Evolutionary conservation across 2,888 invertebrate species (phyloP), one percentile per base, ranked within the genome.

Genomic region (Calameuta filiformis): DNA sequence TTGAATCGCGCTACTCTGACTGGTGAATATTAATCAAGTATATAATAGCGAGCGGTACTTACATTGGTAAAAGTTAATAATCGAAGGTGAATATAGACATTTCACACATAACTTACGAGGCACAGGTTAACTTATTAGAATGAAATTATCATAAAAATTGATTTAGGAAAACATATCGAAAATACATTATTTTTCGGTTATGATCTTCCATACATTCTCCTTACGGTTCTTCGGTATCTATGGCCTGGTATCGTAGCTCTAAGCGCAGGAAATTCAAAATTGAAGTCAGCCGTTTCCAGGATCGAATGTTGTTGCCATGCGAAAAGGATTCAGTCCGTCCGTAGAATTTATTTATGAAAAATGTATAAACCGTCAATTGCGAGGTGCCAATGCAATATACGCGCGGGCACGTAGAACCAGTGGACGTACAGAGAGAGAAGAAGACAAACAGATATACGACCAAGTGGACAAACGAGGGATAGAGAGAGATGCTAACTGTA

Each of bases 281-380:
- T 31, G 71, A 71, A 71, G 31, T 71, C 12, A 33, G n/a, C 9
- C 71, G 71, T 71, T 33, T 71, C 0, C 9, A 15, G 12, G 11
- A 33, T 33, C 31, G 71, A 56, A 71, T 71, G 33, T 11, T 31
- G 71, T 71, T 71, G 71, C 71, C 30, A 33, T 33, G 71, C 56
- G 56, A 56, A 56, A 56, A 71, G 31, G 71, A 6, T 6, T 33
- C 33, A 9, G 71, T 33, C 75, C 78, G 76, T 79, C 77, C 79
- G 15, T 81, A 81, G 84, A 88, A 87, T 87, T 84, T 85, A 86
- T 88, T 87, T 87, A 87, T 86, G 84, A 87, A 85, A 86, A 88
- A 85, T 86, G 84, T 82, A 86, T 85, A 84, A 84, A 83, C 81
- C 80, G 69, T 75, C 31, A 30, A 71, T 33, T 31, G 71, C 31